Evolutionary conservation across 1,140 invertebrate species (phyloP), one percentile per base, ranked within the genome.

Genomic region (Oncopeltus fasciatus): DNA sequence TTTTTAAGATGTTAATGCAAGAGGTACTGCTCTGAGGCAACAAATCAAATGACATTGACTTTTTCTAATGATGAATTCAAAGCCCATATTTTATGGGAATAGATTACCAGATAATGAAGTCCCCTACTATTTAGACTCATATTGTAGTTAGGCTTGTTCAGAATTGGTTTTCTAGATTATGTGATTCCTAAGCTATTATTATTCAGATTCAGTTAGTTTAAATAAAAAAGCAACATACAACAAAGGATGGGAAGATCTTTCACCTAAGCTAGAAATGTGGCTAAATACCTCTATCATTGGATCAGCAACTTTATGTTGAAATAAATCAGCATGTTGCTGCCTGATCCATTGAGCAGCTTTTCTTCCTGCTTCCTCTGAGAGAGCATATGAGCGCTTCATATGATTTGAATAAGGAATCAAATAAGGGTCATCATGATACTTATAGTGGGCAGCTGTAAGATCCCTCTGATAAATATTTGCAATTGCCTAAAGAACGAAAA

Each of bases 361-460:
- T 57, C 81, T 80, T 5, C 92, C 92, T 26, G 90, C 81, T 72
- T 94, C 91, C 70, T 86, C 84, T 4, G 91, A 80, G 66, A 96
- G 72, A 8, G 88, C 83, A 76, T 79, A 94, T 0, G 77, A 74
- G 65, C 90, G 72, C 74, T 92, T 87, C 4, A 78, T 72, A 46
- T 75, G 69, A 73, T 84, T 86, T n/a, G 86, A 88, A 51, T 76
- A 71, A n/a, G 92, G 92, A 67, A 86, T 86, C 2, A 95, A 75
- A 72, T 79, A 93, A 4, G 92, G 91, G 76, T 95, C 92, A 80
- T 95, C 91, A 69, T 90, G 84, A 72, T 83, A 95, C 72, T 88
- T 89, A 71, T 89, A 94, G 72, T 89, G 84, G 21, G 88, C 75
- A n/a, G 86, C 88, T 18, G 85, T 89, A 29, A 79, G 77, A 75